A percentile compares a stretch with the other conserved stretches of the same genome.
Conservation (phyloP, 2,113 vertebrate genomes). For the Elgaria multicarinata region DNA sequence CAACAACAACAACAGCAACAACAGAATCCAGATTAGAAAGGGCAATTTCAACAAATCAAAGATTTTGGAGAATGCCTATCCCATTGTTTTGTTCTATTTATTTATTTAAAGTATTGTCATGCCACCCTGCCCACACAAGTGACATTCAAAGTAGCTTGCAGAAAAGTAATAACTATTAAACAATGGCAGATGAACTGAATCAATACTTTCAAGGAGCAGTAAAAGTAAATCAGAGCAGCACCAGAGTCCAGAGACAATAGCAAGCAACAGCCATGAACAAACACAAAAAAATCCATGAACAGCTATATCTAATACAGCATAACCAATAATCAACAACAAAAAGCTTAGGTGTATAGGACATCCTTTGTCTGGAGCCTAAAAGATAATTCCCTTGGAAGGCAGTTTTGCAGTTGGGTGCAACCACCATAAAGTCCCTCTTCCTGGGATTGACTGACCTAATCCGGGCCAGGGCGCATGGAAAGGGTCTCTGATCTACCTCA, state of each 20-base stretch:
- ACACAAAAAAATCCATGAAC: neutral
- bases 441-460: neutral
- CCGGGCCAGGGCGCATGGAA: neutral
- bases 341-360: neutral
- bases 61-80: neutral
- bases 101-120: neutral
- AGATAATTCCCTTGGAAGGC: neutral
- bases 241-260: neutral
- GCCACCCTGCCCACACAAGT: neutral
- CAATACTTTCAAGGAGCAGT: neutral
- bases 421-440: neutral
- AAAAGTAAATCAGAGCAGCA: constrained; percentile 2
- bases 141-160: neutral
- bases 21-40: neutral
- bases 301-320: neutral
- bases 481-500: neutral
- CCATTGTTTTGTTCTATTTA: neutral
- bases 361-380: neutral
- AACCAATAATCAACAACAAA: neutral
- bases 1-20: too few species aligned
- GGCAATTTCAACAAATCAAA: neutral
- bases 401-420: neutral
- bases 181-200: neutral
- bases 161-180: neutral
- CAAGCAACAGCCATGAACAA: neutral